phyloP scores from a whole-genome alignment of 2,888 invertebrate species.

The Psococerastis gibbosa region DNA sequence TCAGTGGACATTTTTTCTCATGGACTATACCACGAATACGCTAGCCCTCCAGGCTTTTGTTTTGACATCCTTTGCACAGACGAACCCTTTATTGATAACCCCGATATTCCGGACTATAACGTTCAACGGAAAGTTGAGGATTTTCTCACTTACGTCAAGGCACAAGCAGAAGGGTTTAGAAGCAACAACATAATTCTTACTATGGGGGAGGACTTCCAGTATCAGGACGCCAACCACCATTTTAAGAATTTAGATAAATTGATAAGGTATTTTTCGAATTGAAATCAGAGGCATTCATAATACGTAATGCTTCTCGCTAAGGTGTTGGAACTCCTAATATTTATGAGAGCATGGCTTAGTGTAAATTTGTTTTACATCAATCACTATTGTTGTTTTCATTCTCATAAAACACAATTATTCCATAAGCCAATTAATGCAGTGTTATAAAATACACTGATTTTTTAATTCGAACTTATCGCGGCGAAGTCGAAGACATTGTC shows the following conservation, averaged over 20 bases:
- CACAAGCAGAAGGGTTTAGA: slow-evolving; percentile 37
- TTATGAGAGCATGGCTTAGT: too few relatives aligned
- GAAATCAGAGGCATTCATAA: too few relatives aligned
- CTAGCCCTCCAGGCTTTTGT: slow-evolving; percentile 79
- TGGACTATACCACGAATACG: slow-evolving; percentile 60
- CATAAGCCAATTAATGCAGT: too few relatives aligned
- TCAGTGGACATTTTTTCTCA: slow-evolving; percentile 61
- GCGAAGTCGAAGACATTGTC: too few relatives aligned
- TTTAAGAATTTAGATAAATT: slow-evolving; percentile 71
- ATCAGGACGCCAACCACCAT: slow-evolving; percentile 60
- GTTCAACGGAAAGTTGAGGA: slow-evolving; percentile 24
- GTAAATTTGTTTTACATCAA: too few relatives aligned
- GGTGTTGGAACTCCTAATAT: too few relatives aligned
- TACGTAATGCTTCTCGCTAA: too few relatives aligned
- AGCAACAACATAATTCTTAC: slow-evolving; percentile 63
- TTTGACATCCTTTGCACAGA: slow-evolving; percentile 75
- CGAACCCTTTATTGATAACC: slow-evolving; percentile 73
- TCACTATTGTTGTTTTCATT: too few relatives aligned
- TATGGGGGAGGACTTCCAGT: slow-evolving; percentile 86
- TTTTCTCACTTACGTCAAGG: slow-evolving; percentile 35
- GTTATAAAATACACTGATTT: too few relatives aligned
- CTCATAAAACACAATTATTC: too few relatives aligned
- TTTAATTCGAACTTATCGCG: too few relatives aligned
- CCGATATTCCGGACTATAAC: slow-evolving; percentile 44
- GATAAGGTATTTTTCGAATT: slow-evolving; percentile 55